A percentile compares a stretch with the other conserved stretches of the same genome.
phyloP scores from a whole-genome alignment of 23 tunicate species.

The Aplidium turbinatum region DNA sequence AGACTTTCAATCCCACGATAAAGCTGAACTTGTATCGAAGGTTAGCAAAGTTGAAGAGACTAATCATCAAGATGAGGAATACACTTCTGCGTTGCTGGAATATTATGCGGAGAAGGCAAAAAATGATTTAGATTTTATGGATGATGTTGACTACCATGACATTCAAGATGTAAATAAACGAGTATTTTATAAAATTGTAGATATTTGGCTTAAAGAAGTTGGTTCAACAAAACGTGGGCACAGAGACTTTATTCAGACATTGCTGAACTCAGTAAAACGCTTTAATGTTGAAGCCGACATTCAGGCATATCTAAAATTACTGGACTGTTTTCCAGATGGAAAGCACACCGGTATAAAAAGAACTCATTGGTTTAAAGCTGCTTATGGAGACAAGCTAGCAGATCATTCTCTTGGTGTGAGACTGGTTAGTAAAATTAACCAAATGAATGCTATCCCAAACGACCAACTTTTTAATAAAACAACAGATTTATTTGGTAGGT shows the following conservation, averaged over 20 bases:
- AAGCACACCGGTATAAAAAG: slow-evolving; percentile 81
- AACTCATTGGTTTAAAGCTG: slow-evolving; percentile 64
- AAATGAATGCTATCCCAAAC: slow-evolving; percentile 55
- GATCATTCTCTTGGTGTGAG: slow-evolving; percentile 71
- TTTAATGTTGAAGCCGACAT: slow-evolving; percentile 81
- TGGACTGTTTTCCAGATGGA: slow-evolving; percentile 86
- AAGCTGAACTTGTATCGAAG: no score
- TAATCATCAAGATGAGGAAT: slow-evolving; percentile 31
- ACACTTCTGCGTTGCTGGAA: slow-evolving; percentile 49
- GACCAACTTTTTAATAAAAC: slow-evolving; percentile 56
- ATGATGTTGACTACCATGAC: slow-evolving; percentile 80
- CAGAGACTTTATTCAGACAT: slow-evolving; percentile 70
- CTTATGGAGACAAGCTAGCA: slow-evolving; percentile 65
- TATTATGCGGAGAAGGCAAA: slow-evolving; percentile 76
- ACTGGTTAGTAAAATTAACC: slow-evolving; percentile 33
- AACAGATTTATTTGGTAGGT: slow-evolving; percentile 67
- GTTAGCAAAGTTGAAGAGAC: background rate
- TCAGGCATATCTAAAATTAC: slow-evolving; percentile 60
- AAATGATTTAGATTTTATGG: slow-evolving; percentile 47
- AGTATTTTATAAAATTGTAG: slow-evolving; percentile 81
- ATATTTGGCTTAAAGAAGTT: slow-evolving; percentile 80
- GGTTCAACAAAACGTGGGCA: slow-evolving; percentile 78
- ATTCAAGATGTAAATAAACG: slow-evolving; percentile 58
- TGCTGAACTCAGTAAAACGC: slow-evolving; percentile 48
- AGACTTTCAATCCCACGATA: no score